These are phyloP conservation scores for Paramormyrops hopkinsi DNA, from an alignment of 2,797 vertebrate species.

Conservation along the genomic window DNA sequence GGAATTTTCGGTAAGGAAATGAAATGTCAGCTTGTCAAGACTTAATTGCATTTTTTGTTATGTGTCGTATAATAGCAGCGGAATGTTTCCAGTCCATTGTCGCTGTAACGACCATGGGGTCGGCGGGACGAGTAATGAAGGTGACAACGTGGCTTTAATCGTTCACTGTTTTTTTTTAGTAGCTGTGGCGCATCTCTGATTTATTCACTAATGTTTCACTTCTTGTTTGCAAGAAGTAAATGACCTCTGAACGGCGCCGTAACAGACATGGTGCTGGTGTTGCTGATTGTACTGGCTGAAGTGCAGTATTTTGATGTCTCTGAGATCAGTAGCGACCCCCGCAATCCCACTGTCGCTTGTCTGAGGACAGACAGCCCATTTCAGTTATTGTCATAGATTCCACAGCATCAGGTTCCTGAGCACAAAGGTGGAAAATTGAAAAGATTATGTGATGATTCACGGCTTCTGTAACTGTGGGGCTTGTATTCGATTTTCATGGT, in stretches of 20 bases:
- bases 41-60: neutral
- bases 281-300: neutral
- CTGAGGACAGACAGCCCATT: neutral
- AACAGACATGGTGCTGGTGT: neutral
- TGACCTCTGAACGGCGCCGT: neutral
- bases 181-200: neutral
- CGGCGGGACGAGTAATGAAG: neutral
- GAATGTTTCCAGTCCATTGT: neutral
- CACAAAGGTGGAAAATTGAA: neutral
- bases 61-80: neutral
- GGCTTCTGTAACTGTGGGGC: neutral
- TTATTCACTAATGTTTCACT: neutral
- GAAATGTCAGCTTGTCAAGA: neutral
- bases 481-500: neutral
- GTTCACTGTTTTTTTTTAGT: neutral
- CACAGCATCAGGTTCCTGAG: neutral
- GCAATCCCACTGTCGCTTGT: constrained; percentile 9
- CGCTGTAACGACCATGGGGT: neutral
- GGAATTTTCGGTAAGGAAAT: neutral
- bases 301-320: constrained; percentile 14
- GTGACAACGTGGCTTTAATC: neutral
- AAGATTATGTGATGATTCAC: neutral
- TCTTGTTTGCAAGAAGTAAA: neutral
- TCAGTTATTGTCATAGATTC: neutral
- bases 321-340: constrained; percentile 16